These are phyloP conservation scores for Hirudo medicinalis DNA, from an alignment of 1,140 invertebrate species.

Conservation along the genomic window DNA sequence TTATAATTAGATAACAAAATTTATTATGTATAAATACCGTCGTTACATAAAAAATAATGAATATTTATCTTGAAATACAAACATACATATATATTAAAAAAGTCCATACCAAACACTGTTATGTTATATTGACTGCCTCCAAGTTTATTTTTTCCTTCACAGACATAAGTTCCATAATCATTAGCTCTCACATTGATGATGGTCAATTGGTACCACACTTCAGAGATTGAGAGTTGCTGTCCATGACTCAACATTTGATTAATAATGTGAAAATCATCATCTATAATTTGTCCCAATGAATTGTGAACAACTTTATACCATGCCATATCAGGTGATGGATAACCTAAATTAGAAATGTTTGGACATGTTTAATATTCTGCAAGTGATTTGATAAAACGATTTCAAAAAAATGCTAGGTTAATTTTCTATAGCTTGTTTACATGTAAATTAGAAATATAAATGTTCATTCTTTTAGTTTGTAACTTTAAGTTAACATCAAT, in stretches of 20 bases:
- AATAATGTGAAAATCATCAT: conserved; percentile 32
- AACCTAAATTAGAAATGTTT: conserved; percentile 24
- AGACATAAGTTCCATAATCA: conserved; percentile 31
- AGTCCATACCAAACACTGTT: conserved; percentile 30
- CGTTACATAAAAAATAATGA: too few species aligned
- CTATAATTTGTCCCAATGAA: conserved; percentile 21
- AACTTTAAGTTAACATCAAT: neutral
- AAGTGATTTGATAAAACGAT: too few species aligned
- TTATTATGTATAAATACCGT: too few species aligned
- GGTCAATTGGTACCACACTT: conserved; percentile 23
- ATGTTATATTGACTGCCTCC: conserved; percentile 25
- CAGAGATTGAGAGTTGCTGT: conserved; percentile 27
- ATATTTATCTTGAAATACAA: too few species aligned
- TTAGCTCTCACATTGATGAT: conserved; percentile 33
- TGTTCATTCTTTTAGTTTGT: too few species aligned
- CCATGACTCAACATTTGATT: conserved; percentile 30
- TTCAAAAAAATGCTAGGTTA: too few species aligned
- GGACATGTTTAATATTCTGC: too few species aligned
- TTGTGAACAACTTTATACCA: conserved; percentile 26
- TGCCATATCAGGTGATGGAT: conserved; percentile 29
- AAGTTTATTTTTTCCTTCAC: conserved; percentile 28
- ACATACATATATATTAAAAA: neutral
- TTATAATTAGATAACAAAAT: neutral
- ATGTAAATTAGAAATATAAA: too few species aligned
- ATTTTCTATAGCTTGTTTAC: too few species aligned